Conservation (phyloP, 2,113 vertebrate species). For the Spermophilus dauricus region DNA sequence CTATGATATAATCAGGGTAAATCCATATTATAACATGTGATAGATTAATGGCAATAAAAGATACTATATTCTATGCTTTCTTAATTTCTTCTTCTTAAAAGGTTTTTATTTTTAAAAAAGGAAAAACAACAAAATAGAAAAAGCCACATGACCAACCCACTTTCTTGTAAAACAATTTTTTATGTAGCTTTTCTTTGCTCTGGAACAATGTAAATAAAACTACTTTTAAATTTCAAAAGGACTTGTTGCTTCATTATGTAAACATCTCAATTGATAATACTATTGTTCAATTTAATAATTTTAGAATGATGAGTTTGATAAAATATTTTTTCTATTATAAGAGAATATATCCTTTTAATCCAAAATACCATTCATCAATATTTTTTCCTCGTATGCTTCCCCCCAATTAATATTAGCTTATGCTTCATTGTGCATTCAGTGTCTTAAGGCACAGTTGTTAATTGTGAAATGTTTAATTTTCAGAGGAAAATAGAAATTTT, state of each 20-base stretch:
- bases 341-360: not conserved
- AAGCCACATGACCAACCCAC: not conserved
- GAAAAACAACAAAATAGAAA: not conserved
- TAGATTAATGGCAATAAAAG: not conserved
- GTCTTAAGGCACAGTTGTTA: not conserved
- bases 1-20: not conserved
- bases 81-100: conserved; percentile 8
- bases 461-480: conserved; percentile 15
- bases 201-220: not conserved
- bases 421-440: not conserved
- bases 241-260: not conserved
- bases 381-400: not conserved
- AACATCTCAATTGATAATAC: not conserved
- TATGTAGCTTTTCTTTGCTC: not conserved
- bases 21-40: not conserved
- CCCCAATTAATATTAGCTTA: not conserved
- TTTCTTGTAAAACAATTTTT: not conserved
- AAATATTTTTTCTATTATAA: not conserved
- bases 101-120: not conserved
- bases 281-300: not conserved
- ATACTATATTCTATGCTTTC: not conserved
- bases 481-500: not conserved
- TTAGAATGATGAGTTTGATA: not conserved
- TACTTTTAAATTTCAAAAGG: conserved; percentile 10
- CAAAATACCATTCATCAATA: not conserved